phyloP scores from a whole-genome alignment of 1,140 invertebrate genomes.

The Pectinophora gossypiella region DNA sequence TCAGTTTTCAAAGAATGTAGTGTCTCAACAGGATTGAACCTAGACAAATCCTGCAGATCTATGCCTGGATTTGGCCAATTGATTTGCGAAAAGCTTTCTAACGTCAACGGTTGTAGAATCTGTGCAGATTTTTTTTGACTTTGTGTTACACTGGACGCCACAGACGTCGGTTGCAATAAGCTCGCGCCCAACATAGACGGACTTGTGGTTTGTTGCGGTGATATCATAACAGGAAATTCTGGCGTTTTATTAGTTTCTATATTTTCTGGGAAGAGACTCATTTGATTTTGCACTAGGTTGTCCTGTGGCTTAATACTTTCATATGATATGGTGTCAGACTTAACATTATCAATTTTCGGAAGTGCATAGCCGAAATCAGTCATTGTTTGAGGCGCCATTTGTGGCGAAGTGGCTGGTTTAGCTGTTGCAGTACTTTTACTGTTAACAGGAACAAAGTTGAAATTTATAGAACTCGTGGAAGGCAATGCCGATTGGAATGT shows the following conservation, averaged over 20 bases:
- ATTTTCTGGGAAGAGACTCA: conserved; percentile 3
- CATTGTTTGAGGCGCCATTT: conserved; percentile 5
- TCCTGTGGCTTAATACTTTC: conserved; percentile 14
- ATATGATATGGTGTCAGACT: conserved; percentile 35
- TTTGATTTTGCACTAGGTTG: conserved; percentile 14
- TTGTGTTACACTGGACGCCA: conserved; percentile 22
- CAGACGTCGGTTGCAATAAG: conserved; percentile 43
- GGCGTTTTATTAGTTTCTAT: too few species aligned
- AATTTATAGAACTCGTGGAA: neutral
- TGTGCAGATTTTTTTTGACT: conserved; percentile 53
- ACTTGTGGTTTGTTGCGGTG: conserved; percentile 1
- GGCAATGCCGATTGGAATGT: conserved; percentile 63
- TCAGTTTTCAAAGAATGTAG: conserved; percentile 62
- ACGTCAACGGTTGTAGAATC: conserved; percentile 67
- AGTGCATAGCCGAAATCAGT: conserved; percentile 19
- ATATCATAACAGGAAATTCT: neutral
- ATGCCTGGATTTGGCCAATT: conserved; percentile 81
- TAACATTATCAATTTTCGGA: conserved; percentile 21
- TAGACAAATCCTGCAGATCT: conserved; percentile 78
- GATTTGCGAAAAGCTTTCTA: conserved; percentile 75
- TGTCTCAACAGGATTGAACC: conserved; percentile 73
- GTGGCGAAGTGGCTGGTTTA: neutral
- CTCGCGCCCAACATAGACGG: conserved; percentile 11
- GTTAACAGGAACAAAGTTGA: neutral
- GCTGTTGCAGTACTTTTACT: neutral